Evolutionary conservation across 2,888 invertebrate species (phyloP).

Genomic region (Argynnis bischoffii): DNA sequence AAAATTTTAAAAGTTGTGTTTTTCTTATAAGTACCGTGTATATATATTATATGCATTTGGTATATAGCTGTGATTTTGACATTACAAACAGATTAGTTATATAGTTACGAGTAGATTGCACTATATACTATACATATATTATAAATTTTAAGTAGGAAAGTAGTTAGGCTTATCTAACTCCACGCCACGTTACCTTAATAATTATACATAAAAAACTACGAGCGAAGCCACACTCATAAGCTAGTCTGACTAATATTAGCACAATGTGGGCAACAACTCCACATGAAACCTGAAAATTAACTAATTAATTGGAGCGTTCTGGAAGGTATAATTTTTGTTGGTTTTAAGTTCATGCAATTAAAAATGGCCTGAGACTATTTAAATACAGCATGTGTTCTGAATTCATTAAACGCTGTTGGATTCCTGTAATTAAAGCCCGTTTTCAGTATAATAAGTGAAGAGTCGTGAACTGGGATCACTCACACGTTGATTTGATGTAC

Average conservation of each 20-base stretch:
- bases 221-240: too few species aligned
- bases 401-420: conserved; percentile 21
- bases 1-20: too few species aligned
- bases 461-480: conserved; percentile 2
- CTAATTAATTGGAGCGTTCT: conserved; percentile 4
- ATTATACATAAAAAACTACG: too few species aligned
- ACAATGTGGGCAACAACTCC: not conserved
- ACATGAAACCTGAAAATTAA: conserved; percentile 1
- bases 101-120: too few species aligned
- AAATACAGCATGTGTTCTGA: conserved; percentile 15
- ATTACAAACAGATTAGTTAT: too few species aligned
- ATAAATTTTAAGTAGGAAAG: too few species aligned
- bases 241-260: not conserved
- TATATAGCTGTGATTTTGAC: too few species aligned
- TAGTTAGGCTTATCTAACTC: too few species aligned
- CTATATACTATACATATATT: too few species aligned
- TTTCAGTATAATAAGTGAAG: conserved; percentile 16
- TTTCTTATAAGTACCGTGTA: too few species aligned
- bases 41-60: too few species aligned
- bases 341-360: conserved; percentile 13
- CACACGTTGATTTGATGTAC: conserved; percentile 22
- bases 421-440: conserved; percentile 25
- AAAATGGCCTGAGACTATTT: conserved; percentile 15
- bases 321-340: conserved; percentile 2
- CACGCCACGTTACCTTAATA: too few species aligned